phyloP scores from a whole-genome alignment of 2,113 vertebrate genomes.

The Neoarius graeffei region DNA sequence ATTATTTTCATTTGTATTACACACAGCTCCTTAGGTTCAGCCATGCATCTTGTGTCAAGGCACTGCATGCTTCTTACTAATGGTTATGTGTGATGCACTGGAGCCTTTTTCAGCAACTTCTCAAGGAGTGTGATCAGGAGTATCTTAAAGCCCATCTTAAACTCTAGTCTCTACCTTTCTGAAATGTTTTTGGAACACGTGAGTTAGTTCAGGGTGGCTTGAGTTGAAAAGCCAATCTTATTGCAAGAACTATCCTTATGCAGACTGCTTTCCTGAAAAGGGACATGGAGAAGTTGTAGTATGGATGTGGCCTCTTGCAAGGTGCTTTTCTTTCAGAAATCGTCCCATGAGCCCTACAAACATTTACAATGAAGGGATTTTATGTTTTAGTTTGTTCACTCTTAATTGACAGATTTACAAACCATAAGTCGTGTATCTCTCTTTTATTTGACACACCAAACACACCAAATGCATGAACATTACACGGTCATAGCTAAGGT shows the following conservation, averaged over 20 bases:
- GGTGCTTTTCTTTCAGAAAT: not conserved
- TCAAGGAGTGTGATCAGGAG: slow-evolving; percentile 41
- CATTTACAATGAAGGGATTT: not conserved
- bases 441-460: no score
- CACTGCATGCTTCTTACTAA: slow-evolving; percentile 47
- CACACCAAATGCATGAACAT: no score
- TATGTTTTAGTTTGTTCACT: no score
- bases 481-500: no score
- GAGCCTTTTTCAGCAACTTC: slow-evolving; percentile 50
- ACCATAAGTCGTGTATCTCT: not conserved
- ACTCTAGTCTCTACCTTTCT: not conserved
- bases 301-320: not conserved
- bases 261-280: not conserved
- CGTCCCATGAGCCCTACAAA: not conserved
- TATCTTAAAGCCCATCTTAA: slow-evolving; percentile 46
- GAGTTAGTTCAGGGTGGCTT: not conserved
- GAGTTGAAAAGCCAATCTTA: not conserved
- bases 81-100: slow-evolving; percentile 28
- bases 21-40: slow-evolving; percentile 37
- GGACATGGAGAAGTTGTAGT: not conserved
- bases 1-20: slow-evolving; percentile 41
- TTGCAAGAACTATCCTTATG: not conserved
- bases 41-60: slow-evolving; percentile 48
- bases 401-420: not conserved
- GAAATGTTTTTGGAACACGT: not conserved